Conservation (phyloP, 2,888 invertebrate species). For the Leptinotarsa juncta region DNA sequence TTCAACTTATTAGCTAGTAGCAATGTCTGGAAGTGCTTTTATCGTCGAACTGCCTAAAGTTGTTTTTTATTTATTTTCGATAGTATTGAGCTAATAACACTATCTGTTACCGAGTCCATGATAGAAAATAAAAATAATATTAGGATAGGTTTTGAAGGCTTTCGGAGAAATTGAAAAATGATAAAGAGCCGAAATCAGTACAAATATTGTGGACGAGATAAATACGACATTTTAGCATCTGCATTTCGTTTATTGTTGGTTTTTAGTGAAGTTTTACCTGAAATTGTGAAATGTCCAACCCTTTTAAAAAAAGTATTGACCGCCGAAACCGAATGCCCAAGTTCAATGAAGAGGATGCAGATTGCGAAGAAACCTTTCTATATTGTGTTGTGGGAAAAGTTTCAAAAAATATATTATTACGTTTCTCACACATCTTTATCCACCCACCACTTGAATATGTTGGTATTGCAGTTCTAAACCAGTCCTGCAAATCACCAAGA, state of each 20-base stretch:
- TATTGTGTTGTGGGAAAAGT: conserved; percentile 23
- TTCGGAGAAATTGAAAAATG: conserved; percentile 36
- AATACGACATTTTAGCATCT: conserved; percentile 20
- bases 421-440: conserved; percentile 4
- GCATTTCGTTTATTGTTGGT: conserved; percentile 23
- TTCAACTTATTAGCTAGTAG: conserved; percentile 12
- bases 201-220: conserved; percentile 38
- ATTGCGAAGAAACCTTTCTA: conserved; percentile 13
- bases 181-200: conserved; percentile 30
- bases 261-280: conserved; percentile 37
- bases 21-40: conserved; percentile 10
- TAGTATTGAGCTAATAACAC: conserved; percentile 23
- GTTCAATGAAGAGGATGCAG: conserved; percentile 20
- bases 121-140: conserved; percentile 38
- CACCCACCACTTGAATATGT: conserved; percentile 1
- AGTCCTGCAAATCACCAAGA: background rate
- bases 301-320: conserved; percentile 43
- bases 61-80: conserved; percentile 32
- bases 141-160: conserved; percentile 28
- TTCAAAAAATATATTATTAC: conserved; percentile 23
- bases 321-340: conserved; percentile 31
- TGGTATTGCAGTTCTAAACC: background rate
- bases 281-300: conserved; percentile 43
- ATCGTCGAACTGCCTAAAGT: background rate
- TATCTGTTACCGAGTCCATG: conserved; percentile 14